Evolutionary conservation across 2,797 vertebrate genomes (phyloP), one percentile per base, ranked within the genome.

Genomic region (Syngnathus acus): DNA sequence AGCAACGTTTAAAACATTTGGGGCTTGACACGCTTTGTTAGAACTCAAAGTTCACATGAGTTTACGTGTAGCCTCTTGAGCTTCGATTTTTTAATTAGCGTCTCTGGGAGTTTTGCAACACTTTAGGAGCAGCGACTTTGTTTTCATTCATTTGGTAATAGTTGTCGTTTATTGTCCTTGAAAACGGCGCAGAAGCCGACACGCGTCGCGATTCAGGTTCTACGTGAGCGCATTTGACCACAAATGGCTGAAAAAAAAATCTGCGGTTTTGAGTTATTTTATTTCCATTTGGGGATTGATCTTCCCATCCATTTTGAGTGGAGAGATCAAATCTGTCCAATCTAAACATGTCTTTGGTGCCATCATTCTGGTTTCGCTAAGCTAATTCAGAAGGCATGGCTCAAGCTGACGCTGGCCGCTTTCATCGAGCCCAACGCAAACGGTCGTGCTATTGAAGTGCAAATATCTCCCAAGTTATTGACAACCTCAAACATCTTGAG

Each of bases 321-420:
- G 26, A 2, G 48, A 79, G 71, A 87, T 85, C 75, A 75, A 82
- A 87, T 82, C 75, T 73, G 66, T 62, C 65, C 72, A 72, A 68
- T 72, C 78, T 82, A 82, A 86, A 89, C 78, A 79, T 21, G 58
- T 74, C 70, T 83, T 72, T 72, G 61, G 73, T 88, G 86, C 79
- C 72, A 83, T 85, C 72, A 61, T 68, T 70, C 65, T 76, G 80
- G 76, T 79, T 87, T 78, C 72, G 26, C 70, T 69, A 71, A 78
- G 74, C 84, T 82, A 83, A 90, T 84, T 88, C 75, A 82, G 87
- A 89, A 83, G 75, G 81, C 76, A 87, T 83, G 86, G 76, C 70
- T 89, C 78, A 80, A 87, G 89, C 73, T 70, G 78, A 78, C 85
- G 65, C 81, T 68, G 75, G 72, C 14, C 26, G 26, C 72, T 83